These are phyloP conservation scores for Ciconia nigra DNA, from an alignment of 2,797 vertebrate genomes.

Conservation along the genomic window DNA sequence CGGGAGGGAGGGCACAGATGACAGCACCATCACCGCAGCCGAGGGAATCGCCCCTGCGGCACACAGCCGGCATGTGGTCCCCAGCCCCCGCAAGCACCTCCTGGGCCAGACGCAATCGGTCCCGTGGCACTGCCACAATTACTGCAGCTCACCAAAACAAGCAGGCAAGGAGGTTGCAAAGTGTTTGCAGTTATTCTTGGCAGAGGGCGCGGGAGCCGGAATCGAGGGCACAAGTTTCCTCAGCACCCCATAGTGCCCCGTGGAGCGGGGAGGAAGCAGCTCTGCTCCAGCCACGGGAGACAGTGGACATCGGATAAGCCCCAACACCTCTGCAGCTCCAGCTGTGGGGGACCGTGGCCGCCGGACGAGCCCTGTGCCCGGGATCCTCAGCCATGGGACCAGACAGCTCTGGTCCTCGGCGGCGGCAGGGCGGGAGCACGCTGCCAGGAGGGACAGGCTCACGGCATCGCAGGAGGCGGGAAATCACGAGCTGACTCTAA, in stretches of 20 bases:
- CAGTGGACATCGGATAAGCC: fast-evolving
- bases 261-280: not conserved
- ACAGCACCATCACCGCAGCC: not conserved
- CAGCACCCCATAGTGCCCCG: not conserved
- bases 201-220: not conserved
- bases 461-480: not conserved
- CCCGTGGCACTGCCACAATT: not conserved
- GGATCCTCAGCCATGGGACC: not conserved
- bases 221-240: not conserved
- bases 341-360: not conserved
- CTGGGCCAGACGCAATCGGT: fast-evolving
- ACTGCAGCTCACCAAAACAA: not conserved
- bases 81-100: not conserved
- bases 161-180: not conserved
- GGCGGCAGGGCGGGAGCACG: not conserved
- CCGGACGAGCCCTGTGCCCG: fast-evolving
- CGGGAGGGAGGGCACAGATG: not conserved
- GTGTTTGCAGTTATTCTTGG: not conserved
- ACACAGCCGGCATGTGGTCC: fast-evolving
- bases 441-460: not conserved
- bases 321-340: not conserved
- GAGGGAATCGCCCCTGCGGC: fast-evolving
- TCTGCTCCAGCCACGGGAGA: not conserved
- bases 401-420: not conserved
- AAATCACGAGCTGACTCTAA: not conserved